Evolutionary conservation across 2,797 vertebrate species (phyloP), one percentile per base, ranked within the genome.

Genomic region (Margarornis squamiger): DNA sequence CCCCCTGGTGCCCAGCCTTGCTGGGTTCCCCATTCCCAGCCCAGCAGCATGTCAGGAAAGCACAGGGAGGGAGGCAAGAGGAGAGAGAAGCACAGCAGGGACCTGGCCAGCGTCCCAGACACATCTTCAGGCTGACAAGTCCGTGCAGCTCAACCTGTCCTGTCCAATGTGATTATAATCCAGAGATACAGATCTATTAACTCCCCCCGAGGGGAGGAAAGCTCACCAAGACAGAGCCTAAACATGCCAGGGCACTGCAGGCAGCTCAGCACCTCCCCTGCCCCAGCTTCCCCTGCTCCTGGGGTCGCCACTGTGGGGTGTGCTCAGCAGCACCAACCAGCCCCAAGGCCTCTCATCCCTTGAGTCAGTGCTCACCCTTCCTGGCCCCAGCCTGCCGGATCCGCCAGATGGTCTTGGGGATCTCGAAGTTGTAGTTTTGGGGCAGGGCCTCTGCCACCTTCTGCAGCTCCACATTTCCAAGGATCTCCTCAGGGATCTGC

Each of bases 341-440:
- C 63, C 75, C 63, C 75, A 23, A 58, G 61, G 2, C 21, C 59
- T 29, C 55, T 70, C 9, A 0, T 6, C 6, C 43, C 73, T 46
- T 6, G 0, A 30, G 5, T 7, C 3, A 1, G 15, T 0, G 45
- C 98, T 98, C 95, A 99, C 99, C 99, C 97, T 98, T 99, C 82
- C 92, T 99, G 22, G 99, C 98, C 46, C 93, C 97, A 30, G 98
- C 98, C 97, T 99, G 99, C 66, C 97, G 99, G 88, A 99, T 98
- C 86, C 99, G 96, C 99, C 99, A 99, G 86, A 99, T 65, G 13
- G 99, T 99, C 98, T 99, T 99, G 87, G 98, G 98, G 93, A 99
- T 99, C 96, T 99, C 99, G 92, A 99, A 99, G 98, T 99, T 99
- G 98, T 99, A 99, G 97, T 99, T 99, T 46, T 89, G 93, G 74